A percentile compares a stretch with the other conserved stretches of the same genome.
Evolutionary conservation across 2,113 vertebrate genomes (phyloP).

Genomic region (Chaetura pelagica): DNA sequence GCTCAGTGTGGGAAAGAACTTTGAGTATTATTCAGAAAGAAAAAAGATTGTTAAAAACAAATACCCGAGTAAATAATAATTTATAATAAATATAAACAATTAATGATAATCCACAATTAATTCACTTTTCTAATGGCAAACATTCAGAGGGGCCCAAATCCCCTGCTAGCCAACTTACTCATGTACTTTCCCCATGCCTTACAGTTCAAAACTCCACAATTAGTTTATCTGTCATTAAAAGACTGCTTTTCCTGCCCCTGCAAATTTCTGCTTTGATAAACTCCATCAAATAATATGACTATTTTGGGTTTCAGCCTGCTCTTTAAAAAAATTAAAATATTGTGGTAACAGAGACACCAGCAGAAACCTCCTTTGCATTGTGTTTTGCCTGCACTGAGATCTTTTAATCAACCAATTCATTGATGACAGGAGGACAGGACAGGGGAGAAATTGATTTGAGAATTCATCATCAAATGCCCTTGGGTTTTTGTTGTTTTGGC

Average conservation of each 20-base stretch:
- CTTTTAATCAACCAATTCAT: not conserved
- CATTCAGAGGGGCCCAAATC: not conserved
- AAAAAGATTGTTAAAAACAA: not conserved
- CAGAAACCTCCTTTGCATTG: not conserved
- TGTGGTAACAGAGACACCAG: not conserved
- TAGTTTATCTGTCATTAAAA: not conserved
- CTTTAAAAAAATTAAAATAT: not conserved
- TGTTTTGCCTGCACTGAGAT: not conserved
- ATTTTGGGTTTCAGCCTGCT: not conserved
- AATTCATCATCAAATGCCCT: slow-evolving; percentile 1
- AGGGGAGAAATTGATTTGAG: not conserved
- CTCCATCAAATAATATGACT: not conserved
- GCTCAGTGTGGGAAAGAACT: not conserved
- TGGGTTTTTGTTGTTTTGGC: not conserved
- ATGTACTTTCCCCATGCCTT: not conserved
- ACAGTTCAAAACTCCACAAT: not conserved
- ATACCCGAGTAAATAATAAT: not conserved
- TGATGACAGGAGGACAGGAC: not conserved
- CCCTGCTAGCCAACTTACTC: not conserved
- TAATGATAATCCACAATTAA: not conserved
- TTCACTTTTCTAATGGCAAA: not conserved
- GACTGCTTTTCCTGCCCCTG: not conserved
- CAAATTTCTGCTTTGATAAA: not conserved
- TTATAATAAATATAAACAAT: not conserved
- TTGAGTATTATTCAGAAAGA: not conserved